These are phyloP conservation scores for Grammomys surdaster DNA, from an alignment of 2,113 vertebrate genomes.

Conservation along the genomic window DNA sequence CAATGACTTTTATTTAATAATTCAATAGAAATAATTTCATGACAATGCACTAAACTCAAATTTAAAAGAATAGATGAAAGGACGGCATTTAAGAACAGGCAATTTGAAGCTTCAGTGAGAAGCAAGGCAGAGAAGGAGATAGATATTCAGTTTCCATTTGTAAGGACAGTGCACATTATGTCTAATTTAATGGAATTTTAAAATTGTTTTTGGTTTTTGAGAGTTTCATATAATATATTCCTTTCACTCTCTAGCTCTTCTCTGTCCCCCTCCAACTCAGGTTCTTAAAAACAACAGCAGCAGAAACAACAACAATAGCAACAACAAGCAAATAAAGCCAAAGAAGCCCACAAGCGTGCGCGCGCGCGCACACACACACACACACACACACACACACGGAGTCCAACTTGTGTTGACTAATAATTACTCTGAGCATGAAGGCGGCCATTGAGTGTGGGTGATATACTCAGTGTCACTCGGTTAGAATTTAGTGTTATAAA, in stretches of 20 bases:
- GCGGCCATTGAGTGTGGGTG: not conserved
- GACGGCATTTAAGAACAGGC: conserved; percentile 34
- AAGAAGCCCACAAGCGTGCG: not conserved
- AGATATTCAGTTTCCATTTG: not conserved
- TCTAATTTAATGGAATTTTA: conserved; percentile 40
- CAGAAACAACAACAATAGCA: no score
- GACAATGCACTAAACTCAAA: not conserved
- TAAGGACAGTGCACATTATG: not conserved
- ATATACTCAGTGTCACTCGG: not conserved
- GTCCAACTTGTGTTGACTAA: not conserved
- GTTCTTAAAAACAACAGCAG: not conserved
- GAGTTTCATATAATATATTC: not conserved
- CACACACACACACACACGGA: not conserved
- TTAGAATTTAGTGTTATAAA: not conserved
- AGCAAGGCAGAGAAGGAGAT: not conserved
- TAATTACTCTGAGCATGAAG: not conserved
- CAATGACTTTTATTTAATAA: conserved; percentile 25
- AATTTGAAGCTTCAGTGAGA: not conserved
- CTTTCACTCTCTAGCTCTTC: not conserved
- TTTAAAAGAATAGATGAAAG: not conserved
- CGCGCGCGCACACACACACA: not conserved
- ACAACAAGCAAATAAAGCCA: not conserved
- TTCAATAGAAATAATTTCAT: conserved; percentile 24
- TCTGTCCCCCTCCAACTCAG: not conserved
- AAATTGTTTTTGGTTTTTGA: not conserved